phyloP scores from a whole-genome alignment of 2,888 invertebrate genomes.

The Cylloceria caligata region DNA sequence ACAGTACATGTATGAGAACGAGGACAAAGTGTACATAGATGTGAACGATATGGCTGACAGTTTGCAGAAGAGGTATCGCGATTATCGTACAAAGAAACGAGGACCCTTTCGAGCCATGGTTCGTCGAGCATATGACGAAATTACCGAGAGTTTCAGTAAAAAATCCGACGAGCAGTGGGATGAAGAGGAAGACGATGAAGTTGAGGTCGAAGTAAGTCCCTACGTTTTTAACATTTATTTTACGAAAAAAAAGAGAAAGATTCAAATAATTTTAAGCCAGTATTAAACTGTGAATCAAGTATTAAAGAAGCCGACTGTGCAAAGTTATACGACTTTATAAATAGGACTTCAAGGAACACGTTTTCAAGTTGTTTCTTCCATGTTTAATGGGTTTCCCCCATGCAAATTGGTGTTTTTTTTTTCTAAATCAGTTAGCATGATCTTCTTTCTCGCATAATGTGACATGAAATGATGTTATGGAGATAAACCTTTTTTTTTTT shows the following conservation, averaged over 20 bases:
- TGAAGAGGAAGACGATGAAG: conserved; percentile 83
- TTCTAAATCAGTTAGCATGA: too few species aligned
- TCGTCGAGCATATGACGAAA: conserved; percentile 89
- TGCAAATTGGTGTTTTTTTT: too few species aligned
- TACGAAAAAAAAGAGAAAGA: neutral
- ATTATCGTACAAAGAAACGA: conserved; percentile 93
- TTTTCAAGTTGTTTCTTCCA: too few species aligned
- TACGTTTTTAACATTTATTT: neutral
- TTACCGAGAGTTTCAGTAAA: conserved; percentile 84
- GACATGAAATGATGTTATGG: too few species aligned
- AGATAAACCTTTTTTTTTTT: too few species aligned
- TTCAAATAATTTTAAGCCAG: neutral
- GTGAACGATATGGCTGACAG: conserved; percentile 93
- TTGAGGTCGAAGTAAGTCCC: conserved; percentile 81
- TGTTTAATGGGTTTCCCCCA: too few species aligned
- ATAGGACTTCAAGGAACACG: neutral
- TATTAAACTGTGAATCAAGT: too few species aligned
- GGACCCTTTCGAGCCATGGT: conserved; percentile 92
- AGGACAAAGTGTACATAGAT: conserved; percentile 92
- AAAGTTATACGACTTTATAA: too few species aligned
- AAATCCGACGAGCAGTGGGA: conserved; percentile 83
- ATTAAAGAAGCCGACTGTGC: too few species aligned
- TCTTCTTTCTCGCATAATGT: too few species aligned
- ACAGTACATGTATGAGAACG: conserved; percentile 92
- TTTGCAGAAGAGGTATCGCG: conserved; percentile 90